These are phyloP conservation scores for Macaria liturata DNA, from an alignment of 2,888 invertebrate species.

Conservation along the genomic window DNA sequence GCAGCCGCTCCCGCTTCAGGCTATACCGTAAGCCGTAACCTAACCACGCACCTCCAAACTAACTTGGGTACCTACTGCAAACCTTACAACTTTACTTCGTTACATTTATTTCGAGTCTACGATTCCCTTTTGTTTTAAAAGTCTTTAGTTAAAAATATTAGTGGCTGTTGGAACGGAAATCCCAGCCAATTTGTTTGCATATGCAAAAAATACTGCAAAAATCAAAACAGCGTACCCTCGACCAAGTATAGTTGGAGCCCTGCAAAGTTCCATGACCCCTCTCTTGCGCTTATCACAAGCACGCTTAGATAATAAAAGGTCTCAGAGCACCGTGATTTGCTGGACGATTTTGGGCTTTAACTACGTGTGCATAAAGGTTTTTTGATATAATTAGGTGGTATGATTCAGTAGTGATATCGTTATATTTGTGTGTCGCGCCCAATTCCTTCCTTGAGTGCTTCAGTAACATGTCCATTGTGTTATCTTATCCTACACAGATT, in stretches of 20 bases:
- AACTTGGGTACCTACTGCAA: slow-evolving; percentile 40
- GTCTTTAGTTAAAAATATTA: too few relatives aligned
- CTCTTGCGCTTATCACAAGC: slow-evolving; percentile 72
- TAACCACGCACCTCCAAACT: slow-evolving; percentile 30
- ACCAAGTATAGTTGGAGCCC: slow-evolving; percentile 47
- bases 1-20: slow-evolving; percentile 10
- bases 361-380: slow-evolving; percentile 30
- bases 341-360: slow-evolving; percentile 35
- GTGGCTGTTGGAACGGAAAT: too few relatives aligned
- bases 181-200: not conserved
- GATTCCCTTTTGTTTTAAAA: too few relatives aligned
- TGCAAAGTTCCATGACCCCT: slow-evolving; percentile 75
- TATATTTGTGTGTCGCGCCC: slow-evolving; percentile 50
- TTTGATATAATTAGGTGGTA: slow-evolving; percentile 28
- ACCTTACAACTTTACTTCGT: not conserved
- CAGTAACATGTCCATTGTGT: slow-evolving; percentile 4
- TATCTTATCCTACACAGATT: slow-evolving; percentile 1
- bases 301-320: slow-evolving; percentile 47
- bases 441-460: slow-evolving; percentile 41
- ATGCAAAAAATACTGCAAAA: slow-evolving; percentile 29
- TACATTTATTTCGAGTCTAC: too few relatives aligned
- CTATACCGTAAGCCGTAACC: not conserved
- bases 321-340: slow-evolving; percentile 39
- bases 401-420: slow-evolving; percentile 53
- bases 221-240: slow-evolving; percentile 40